A percentile compares a stretch with the other conserved stretches of the same genome.
Conservation (phyloP, 2,797 vertebrate genomes). For the Gambelia wislizenii region DNA sequence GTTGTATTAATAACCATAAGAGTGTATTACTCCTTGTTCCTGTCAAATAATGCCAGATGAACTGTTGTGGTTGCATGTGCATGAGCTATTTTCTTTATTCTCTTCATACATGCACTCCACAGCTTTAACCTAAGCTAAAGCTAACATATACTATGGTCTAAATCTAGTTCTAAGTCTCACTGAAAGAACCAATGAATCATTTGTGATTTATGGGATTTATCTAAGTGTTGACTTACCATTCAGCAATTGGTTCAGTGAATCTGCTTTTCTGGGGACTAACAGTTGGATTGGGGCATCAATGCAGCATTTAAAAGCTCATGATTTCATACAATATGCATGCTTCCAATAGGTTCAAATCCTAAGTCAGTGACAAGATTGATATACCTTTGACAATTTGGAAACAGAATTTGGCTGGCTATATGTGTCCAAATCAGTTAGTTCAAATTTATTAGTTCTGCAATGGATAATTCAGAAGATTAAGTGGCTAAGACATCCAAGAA, state of each 20-base stretch:
- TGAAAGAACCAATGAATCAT: too few relatives aligned
- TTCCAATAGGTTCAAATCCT: not conserved
- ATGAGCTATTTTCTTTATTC: not conserved
- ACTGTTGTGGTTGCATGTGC: not conserved
- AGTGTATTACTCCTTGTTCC: not conserved
- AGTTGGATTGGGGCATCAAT: not conserved
- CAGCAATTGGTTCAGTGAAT: too few relatives aligned
- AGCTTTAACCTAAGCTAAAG: not conserved
- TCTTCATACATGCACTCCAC: not conserved
- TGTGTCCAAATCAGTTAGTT: not conserved
- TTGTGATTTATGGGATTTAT: too few relatives aligned
- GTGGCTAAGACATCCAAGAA: not conserved
- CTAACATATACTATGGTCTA: not conserved
- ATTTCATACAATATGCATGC: too few relatives aligned
- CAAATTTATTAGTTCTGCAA: not conserved
- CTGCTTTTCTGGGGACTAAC: too few relatives aligned
- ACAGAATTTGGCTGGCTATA: not conserved
- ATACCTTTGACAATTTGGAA: not conserved
- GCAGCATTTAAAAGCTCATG: not conserved
- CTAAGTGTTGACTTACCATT: too few relatives aligned
- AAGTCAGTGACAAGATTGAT: not conserved
- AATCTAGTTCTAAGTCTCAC: too few relatives aligned
- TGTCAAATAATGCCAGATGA: not conserved
- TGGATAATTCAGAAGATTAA: not conserved
- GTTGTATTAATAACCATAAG: not conserved